Evolutionary conservation across 2,888 invertebrate species (phyloP), one percentile per base, ranked within the genome.

Genomic region (Drosophila recens): DNA sequence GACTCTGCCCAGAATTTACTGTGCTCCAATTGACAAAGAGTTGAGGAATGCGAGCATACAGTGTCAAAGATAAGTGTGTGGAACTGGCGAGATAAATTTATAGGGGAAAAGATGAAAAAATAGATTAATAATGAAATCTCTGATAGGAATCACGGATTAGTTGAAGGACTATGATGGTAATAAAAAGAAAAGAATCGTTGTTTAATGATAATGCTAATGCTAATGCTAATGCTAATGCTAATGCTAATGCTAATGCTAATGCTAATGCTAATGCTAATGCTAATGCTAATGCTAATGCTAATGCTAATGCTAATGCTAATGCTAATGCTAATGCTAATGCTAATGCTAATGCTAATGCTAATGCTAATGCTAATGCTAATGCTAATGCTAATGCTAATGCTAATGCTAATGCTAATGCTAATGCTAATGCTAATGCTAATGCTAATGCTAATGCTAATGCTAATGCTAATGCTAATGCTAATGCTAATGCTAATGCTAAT

Each of bases 21-120:
- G n/a, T 61, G 75, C 79, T 64, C 73, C 74, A 75, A 61, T 75
- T 75, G 68, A 49, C 72, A 62, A 59, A 27, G 48, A 59, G 54
- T 63, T 64, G 46, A 30, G 45, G 33, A 61, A 57, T 62, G 53
- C 45, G 27, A 17, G 2, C n/a, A 11, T 11, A 57, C 49, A 67
- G 59, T 64, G 52, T 6, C 1, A 0, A 13, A 43, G 9, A 49
- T 48, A 70, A 75, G 57, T 67, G 34, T 72, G 59, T 27, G 13
- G 27, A 40, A 23, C 17, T 20, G 8, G 4, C 4, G 13, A 45
- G 17, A 52, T 45, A 27, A 38, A n/a, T 53, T 17, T 36, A 9
- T 15, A 27, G 27, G 10, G 30, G 36, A 45, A 13, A 23, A n/a
- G 34, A 20, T 38, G n/a, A 27, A 13, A 34, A 51, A 8, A 17